phyloP scores from a whole-genome alignment of 2,888 invertebrate genomes.

The Yponomeuta plumbellus region DNA sequence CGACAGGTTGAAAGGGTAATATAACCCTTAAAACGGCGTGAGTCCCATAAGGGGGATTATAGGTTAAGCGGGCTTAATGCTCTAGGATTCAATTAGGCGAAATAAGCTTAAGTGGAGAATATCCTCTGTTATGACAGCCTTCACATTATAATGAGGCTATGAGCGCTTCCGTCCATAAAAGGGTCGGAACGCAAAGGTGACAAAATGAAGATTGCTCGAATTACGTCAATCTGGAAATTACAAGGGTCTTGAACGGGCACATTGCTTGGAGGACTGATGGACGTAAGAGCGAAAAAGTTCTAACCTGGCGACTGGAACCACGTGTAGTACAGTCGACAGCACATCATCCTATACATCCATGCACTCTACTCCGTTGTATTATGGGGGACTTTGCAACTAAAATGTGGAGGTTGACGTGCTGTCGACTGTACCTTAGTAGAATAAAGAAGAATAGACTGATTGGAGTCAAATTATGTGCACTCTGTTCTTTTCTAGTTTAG shows the following conservation, averaged over 20 bases:
- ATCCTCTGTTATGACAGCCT: conserved; percentile 73
- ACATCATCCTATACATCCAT: too few relatives aligned
- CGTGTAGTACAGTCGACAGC: too few relatives aligned
- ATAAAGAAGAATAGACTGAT: too few relatives aligned
- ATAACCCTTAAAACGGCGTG: conserved; percentile 63
- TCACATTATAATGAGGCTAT: conserved; percentile 56
- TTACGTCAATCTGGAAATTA: conserved; percentile 6
- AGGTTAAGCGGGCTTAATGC: conserved; percentile 62
- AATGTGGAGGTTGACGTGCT: too few relatives aligned
- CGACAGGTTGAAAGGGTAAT: conserved; percentile 43
- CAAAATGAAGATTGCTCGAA: conserved; percentile 12
- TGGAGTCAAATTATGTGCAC: too few relatives aligned
- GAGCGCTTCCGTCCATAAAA: conserved; percentile 27
- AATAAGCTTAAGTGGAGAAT: conserved; percentile 73
- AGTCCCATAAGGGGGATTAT: conserved; percentile 70
- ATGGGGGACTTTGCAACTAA: too few relatives aligned
- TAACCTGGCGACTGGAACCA: too few relatives aligned
- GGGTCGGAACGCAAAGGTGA: conserved; percentile 10
- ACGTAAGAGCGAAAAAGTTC: too few relatives aligned
- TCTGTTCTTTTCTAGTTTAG: too few relatives aligned
- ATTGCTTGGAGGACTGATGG: too few relatives aligned
- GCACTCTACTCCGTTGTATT: too few relatives aligned
- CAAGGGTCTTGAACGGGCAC: neutral
- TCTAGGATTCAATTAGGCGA: conserved; percentile 74
- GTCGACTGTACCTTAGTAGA: too few relatives aligned